Percentiles rank a stretch among this genome's conserved stretches.
Conservation (phyloP, 2,888 invertebrate genomes). For the Folsomia manolachei region DNA sequence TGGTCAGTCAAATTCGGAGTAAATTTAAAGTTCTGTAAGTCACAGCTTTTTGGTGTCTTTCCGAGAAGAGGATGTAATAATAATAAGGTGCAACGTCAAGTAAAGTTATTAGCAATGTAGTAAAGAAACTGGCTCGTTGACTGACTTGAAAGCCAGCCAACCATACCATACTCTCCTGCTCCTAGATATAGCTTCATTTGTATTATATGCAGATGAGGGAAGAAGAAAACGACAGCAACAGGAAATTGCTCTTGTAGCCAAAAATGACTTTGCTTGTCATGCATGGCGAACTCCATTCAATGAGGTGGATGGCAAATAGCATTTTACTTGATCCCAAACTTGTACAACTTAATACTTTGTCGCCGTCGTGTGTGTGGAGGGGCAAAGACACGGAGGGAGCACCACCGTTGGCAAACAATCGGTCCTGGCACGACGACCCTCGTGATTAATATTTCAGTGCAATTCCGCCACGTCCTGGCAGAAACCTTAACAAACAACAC, state of each 20-base stretch:
- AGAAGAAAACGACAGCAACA: conserved; percentile 42
- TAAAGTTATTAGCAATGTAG: not conserved
- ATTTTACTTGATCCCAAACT: not conserved
- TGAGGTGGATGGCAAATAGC: conserved; percentile 31
- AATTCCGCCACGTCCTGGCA: too few relatives aligned
- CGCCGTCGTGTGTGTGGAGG: not conserved
- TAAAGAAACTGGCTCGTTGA: not conserved
- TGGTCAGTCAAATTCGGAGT: not conserved
- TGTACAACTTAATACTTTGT: not conserved
- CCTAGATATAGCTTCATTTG: not conserved
- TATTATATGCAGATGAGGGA: conserved; percentile 21
- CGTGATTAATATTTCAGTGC: not conserved
- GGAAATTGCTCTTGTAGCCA: conserved; percentile 47
- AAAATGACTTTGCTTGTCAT: conserved; percentile 49
- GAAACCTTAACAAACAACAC: too few relatives aligned
- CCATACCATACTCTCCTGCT: not conserved
- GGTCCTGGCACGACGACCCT: not conserved
- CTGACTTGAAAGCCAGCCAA: not conserved
- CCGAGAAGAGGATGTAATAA: too few relatives aligned
- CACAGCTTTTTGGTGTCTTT: too few relatives aligned
- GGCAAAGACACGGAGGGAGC: not conserved
- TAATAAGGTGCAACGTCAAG: too few relatives aligned
- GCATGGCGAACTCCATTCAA: conserved; percentile 48
- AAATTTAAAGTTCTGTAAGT: too few relatives aligned
- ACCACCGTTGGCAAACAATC: not conserved